Evolutionary conservation across 2,797 vertebrate genomes (phyloP), one percentile per base, ranked within the genome.

Genomic region (Margarornis squamiger): DNA sequence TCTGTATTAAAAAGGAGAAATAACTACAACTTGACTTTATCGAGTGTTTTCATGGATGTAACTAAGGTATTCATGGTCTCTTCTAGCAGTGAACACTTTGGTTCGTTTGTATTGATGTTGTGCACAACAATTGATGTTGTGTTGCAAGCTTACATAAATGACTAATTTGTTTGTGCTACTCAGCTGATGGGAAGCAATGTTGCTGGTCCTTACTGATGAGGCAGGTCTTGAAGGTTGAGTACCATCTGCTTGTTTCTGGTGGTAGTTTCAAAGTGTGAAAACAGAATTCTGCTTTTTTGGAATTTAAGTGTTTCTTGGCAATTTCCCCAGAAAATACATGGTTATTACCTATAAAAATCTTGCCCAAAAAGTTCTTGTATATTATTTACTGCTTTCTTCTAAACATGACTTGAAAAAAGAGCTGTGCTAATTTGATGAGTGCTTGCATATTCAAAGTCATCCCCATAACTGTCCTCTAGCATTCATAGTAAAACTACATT

Each of bases 181-280:
- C 39, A 45, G 27, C 10, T 76, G 81, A 74, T 82, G 75, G 71
- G 52, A 82, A 80, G 63, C 43, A 65, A 5, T 1, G 1, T 84
- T 57, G n/a, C 76, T 93, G 70, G 55, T 54, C 43, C 32, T 86
- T 78, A n/a, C 23, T 55, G 45, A 14, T 84, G 85, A 75, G 92
- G 55, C 54, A 72, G 83, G 87, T 91, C 91, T 85, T 92, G 80
- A 82, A 94, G 76, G 87, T 70, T 90, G 63, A 91, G 38, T 57
- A 81, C 82, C 85, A 90, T 90, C 66, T 95, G 79, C 57, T 92
- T 94, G 46, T 94, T 93, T 93, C 70, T 92, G 27, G 36, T 77
- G 82, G 24, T 78, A 58, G 51, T 61, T 93, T 70, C 59, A 59
- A 84, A 86, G 76, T 80, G 52, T 93, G 74, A 77, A 88, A 92